These are phyloP conservation scores for Microcebus murinus DNA, from an alignment of 2,113 vertebrate genomes.

Conservation along the genomic window DNA sequence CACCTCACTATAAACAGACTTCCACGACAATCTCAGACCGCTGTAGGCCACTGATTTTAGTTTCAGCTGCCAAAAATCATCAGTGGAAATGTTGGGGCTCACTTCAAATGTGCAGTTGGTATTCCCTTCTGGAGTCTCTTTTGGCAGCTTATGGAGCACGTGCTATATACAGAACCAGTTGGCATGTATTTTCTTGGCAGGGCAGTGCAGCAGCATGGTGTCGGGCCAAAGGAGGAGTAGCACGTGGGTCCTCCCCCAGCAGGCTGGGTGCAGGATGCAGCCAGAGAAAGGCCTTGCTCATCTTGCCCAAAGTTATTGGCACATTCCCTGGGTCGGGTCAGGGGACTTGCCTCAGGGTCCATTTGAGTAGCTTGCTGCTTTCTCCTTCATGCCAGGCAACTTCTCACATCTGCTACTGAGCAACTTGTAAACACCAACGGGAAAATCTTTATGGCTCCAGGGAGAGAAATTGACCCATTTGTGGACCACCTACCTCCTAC, in stretches of 20 bases:
- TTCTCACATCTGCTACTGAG: background rate
- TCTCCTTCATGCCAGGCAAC: background rate
- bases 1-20: background rate
- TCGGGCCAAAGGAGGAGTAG: background rate
- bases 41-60: background rate
- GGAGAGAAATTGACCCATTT: background rate
- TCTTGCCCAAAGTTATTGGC: background rate
- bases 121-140: background rate
- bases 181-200: background rate
- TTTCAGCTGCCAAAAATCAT: background rate
- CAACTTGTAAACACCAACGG: rapidly evolving
- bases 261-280: too few species aligned
- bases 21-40: background rate
- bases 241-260: rapidly evolving
- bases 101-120: rapidly evolving
- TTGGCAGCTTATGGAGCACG: rapidly evolving
- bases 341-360: background rate
- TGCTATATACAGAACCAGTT: background rate
- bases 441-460: background rate
- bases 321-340: background rate
- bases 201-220: rapidly evolving
- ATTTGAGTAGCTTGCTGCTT: background rate
- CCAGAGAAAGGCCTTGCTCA: background rate
- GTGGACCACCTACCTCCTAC: background rate
- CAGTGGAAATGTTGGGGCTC: background rate